phyloP scores from a whole-genome alignment of 2,113 vertebrate species.

The Urocitellus parryii region DNA sequence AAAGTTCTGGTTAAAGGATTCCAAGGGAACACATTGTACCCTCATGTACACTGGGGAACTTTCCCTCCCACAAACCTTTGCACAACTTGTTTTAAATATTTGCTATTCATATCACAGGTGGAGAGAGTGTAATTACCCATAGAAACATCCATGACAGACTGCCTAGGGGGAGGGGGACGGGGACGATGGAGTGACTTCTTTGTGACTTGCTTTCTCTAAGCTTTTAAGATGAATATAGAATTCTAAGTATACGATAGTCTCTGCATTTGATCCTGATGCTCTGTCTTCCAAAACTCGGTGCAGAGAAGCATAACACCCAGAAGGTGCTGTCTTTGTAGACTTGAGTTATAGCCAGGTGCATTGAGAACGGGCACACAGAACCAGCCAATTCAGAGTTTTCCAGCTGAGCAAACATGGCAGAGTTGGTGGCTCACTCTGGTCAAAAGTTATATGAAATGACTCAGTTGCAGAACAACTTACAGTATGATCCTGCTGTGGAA shows the following conservation, averaged over 20 bases:
- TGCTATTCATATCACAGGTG: background rate
- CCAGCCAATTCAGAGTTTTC: background rate
- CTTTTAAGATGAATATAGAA: background rate
- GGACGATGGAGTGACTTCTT: background rate
- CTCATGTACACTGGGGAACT: rapidly evolving
- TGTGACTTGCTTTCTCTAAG: background rate
- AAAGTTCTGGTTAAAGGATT: background rate
- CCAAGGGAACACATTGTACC: background rate
- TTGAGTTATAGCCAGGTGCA: too few relatives aligned
- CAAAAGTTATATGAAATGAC: background rate
- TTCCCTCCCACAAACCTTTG: background rate
- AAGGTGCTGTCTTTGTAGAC: background rate
- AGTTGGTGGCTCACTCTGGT: background rate
- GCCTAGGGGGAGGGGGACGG: background rate
- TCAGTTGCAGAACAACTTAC: background rate
- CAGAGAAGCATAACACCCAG: background rate
- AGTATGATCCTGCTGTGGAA: background rate
- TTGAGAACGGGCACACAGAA: background rate
- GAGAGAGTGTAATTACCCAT: background rate
- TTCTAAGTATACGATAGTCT: background rate
- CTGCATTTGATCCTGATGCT: background rate
- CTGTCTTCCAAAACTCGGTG: background rate
- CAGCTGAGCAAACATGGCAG: background rate
- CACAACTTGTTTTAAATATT: background rate
- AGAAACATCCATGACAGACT: background rate